These are phyloP conservation scores for Drosophila guanche DNA, from an alignment of 1,140 invertebrate genomes.

Conservation along the genomic window DNA sequence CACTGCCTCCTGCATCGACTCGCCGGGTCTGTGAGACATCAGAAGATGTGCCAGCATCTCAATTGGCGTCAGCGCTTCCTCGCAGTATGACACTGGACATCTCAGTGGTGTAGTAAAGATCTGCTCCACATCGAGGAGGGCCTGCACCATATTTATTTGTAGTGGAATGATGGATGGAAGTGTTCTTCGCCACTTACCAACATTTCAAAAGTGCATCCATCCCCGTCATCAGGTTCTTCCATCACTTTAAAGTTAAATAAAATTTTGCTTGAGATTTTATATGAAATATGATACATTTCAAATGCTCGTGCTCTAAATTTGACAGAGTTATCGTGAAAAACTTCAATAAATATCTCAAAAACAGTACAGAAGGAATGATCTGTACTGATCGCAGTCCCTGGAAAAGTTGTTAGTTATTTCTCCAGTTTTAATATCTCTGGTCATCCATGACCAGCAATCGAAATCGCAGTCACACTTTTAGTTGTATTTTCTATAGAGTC, in stretches of 20 bases:
- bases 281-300: too few species aligned
- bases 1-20: constrained; percentile 44
- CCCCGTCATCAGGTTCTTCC: too few species aligned
- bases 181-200: too few species aligned
- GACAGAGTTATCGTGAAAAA: too few species aligned
- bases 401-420: neutral
- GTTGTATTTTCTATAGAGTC: neutral
- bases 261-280: too few species aligned
- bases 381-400: too few species aligned
- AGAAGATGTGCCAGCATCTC: constrained; percentile 47
- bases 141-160: neutral
- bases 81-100: constrained; percentile 36
- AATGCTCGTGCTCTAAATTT: too few species aligned
- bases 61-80: constrained; percentile 17
- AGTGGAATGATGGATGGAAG: too few species aligned
- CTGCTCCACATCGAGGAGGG: constrained; percentile 23
- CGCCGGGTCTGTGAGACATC: constrained; percentile 46
- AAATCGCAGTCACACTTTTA: constrained; percentile 15
- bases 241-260: too few species aligned
- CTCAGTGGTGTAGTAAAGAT: constrained; percentile 28
- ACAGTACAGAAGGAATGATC: too few species aligned
- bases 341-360: too few species aligned
- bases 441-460: constrained; percentile 2
- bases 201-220: too few species aligned
- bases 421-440: constrained; percentile 6